Conservation (phyloP, 2,888 invertebrate species). For the Dolichopus griseipennis region DNA sequence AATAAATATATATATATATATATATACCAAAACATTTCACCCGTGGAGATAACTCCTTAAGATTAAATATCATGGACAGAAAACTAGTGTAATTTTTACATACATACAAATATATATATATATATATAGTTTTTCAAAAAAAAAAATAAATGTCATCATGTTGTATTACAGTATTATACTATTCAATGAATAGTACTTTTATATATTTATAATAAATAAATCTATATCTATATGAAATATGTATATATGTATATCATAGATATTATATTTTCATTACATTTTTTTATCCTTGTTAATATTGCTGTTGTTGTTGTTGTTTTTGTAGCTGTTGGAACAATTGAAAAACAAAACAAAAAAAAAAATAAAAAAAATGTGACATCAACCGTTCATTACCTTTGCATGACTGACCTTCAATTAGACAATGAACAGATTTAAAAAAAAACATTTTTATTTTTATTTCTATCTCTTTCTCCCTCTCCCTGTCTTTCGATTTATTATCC, state of each 20-base stretch:
- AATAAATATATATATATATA: too few relatives aligned
- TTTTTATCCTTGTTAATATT: neutral
- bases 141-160: too few relatives aligned
- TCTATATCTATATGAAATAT: neutral
- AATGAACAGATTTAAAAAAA: neutral
- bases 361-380: conserved; percentile 8
- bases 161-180: too few relatives aligned
- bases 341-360: neutral
- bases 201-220: neutral
- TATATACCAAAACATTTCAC: neutral
- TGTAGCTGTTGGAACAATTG: neutral
- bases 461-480: conserved; percentile 15
- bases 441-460: too few relatives aligned
- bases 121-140: neutral
- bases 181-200: too few relatives aligned
- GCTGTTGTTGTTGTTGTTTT: neutral
- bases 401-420: conserved; percentile 31
- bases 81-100: neutral
- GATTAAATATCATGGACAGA: neutral
- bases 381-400: conserved; percentile 29
- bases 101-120: neutral
- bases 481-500: conserved; percentile 19
- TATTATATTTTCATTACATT: too few relatives aligned
- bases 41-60: conserved; percentile 2
- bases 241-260: too few relatives aligned